These are phyloP conservation scores for Xenopus laevis DNA, from an alignment of 2,113 vertebrate species.

Conservation along the genomic window DNA sequence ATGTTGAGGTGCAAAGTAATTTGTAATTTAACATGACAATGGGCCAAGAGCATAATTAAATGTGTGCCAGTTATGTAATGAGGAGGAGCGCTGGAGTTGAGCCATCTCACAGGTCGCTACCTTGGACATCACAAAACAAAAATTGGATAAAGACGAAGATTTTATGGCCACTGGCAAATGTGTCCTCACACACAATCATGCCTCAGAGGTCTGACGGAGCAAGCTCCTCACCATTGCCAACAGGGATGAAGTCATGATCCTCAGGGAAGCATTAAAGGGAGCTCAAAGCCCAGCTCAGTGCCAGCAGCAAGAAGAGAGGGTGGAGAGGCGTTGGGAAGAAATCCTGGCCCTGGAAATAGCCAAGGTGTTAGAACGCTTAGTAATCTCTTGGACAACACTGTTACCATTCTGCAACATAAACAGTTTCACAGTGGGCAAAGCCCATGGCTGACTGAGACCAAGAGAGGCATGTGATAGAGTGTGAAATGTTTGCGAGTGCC, in stretches of 20 bases:
- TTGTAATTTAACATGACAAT: too few species aligned
- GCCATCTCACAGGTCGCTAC: neutral
- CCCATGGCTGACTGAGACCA: conserved; percentile 6
- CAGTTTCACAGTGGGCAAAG: conserved; percentile 49
- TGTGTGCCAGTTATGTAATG: too few species aligned
- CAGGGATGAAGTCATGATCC: conserved; percentile 64
- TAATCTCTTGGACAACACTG: conserved; percentile 43
- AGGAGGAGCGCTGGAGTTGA: too few species aligned
- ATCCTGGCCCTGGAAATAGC: conserved; percentile 32
- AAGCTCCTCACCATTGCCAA: conserved; percentile 58
- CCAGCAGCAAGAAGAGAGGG: conserved; percentile 47
- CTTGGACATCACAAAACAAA: conserved; percentile 20
- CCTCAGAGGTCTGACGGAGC: conserved; percentile 51
- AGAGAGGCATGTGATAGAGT: neutral
- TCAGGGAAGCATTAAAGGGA: conserved; percentile 57
- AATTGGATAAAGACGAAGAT: conserved; percentile 17
- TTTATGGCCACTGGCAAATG: conserved; percentile 50
- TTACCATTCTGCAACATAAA: conserved; percentile 46
- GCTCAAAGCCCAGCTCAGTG: conserved; percentile 52
- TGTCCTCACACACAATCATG: conserved; percentile 53
- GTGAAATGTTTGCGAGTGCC: neutral
- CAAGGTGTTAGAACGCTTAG: conserved; percentile 8
- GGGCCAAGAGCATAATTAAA: too few species aligned
- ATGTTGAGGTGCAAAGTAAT: too few species aligned
- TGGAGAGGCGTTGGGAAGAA: conserved; percentile 30